These are phyloP conservation scores for Notospermus geniculatus DNA, from an alignment of 1,140 invertebrate genomes.

Conservation along the genomic window DNA sequence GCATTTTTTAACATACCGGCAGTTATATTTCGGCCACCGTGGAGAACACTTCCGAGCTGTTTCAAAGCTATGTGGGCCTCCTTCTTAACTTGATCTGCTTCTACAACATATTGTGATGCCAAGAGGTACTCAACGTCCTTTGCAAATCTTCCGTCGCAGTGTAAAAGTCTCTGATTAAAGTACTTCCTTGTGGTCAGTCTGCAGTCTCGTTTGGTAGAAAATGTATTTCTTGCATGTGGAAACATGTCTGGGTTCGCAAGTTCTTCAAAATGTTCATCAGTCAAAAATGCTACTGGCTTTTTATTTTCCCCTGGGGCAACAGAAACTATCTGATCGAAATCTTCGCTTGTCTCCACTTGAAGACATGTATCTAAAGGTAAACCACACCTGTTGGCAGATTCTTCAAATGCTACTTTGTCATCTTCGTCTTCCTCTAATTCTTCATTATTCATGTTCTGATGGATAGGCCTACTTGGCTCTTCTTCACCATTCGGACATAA, in stretches of 20 bases:
- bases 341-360: neutral
- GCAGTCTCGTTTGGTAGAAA: neutral
- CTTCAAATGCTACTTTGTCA: too few species aligned
- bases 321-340: constrained; percentile 15
- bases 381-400: too few species aligned
- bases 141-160: neutral
- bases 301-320: constrained; percentile 13
- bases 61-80: neutral
- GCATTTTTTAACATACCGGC: constrained; percentile 1
- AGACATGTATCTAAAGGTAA: too few species aligned
- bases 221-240: constrained; percentile 4
- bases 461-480: too few species aligned
- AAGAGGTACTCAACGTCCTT: neutral
- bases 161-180: neutral
- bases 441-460: too few species aligned
- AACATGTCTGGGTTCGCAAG: neutral
- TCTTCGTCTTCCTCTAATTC: too few species aligned
- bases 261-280: neutral
- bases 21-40: neutral
- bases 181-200: neutral
- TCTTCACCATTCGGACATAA: too few species aligned
- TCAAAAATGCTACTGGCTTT: constrained; percentile 6
- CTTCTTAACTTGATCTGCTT: neutral
- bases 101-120: neutral
- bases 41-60: neutral